A percentile compares a stretch with the other conserved stretches of the same genome.
These are phyloP conservation scores for Lepidothrix coronata DNA, from an alignment of 2,113 vertebrate species.

Conservation along the genomic window DNA sequence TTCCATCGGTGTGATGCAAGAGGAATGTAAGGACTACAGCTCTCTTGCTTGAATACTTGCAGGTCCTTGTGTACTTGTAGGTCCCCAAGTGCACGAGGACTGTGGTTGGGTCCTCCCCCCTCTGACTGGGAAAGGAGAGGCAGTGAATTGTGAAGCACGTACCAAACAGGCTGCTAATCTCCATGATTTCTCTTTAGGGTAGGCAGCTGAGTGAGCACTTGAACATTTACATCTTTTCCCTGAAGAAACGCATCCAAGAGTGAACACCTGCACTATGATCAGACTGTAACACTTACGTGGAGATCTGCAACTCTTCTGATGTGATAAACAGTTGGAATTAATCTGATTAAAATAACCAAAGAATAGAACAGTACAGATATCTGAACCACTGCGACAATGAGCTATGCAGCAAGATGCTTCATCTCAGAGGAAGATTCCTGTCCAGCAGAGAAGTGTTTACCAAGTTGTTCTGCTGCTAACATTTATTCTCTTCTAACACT, in stretches of 20 bases:
- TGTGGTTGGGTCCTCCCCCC: not conserved
- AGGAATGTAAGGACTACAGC: not conserved
- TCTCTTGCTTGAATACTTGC: not conserved
- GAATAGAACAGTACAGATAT: not conserved
- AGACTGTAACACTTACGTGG: not conserved
- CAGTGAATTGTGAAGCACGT: not conserved
- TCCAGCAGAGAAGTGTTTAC: not conserved
- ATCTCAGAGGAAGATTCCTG: not conserved
- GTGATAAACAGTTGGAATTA: not conserved
- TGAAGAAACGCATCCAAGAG: conserved; percentile 51
- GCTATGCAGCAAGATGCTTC: conserved; percentile 5
- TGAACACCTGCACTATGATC: not conserved
- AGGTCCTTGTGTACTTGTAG: not conserved
- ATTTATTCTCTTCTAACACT: not conserved
- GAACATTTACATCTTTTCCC: conserved; percentile 58
- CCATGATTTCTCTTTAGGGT: conserved; percentile 25
- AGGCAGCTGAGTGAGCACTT: conserved; percentile 64
- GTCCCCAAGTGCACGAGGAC: rapidly evolving
- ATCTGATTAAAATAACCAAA: conserved; percentile 3
- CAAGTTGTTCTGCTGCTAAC: not conserved
- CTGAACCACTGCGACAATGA: not conserved
- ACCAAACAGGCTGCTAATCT: not conserved
- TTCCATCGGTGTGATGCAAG: not conserved
- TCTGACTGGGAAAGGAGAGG: not conserved
- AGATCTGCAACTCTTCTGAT: not conserved